These are phyloP conservation scores for Bathynomus jamesi DNA, from an alignment of 1,140 invertebrate species.

Conservation along the genomic window DNA sequence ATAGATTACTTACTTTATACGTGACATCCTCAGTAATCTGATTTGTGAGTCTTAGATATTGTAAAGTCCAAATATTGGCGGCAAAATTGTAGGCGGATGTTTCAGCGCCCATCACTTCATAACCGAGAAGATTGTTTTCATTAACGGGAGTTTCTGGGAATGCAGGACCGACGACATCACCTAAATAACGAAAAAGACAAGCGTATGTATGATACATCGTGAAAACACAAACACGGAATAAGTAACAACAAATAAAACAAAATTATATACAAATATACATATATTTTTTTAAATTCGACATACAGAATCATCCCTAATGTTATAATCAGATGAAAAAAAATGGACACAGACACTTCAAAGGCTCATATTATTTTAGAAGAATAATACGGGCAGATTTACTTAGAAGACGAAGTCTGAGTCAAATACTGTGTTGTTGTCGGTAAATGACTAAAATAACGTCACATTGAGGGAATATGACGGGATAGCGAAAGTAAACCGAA, in stretches of 20 bases:
- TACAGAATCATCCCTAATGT: too few species aligned
- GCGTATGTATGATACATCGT: neutral
- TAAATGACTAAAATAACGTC: too few species aligned
- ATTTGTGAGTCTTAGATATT: slow-evolving; percentile 45
- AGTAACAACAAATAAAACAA: neutral
- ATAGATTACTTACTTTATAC: slow-evolving; percentile 20
- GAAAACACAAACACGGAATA: neutral
- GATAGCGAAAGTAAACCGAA: too few species aligned
- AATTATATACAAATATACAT: neutral
- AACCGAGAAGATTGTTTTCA: slow-evolving; percentile 40
- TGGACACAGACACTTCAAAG: too few species aligned
- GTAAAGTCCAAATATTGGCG: slow-evolving; percentile 51
- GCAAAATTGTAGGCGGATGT: slow-evolving; percentile 54
- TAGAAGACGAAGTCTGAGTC: too few species aligned
- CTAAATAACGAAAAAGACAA: slow-evolving; percentile 34
- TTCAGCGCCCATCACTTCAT: slow-evolving; percentile 41
- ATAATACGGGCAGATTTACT: too few species aligned
- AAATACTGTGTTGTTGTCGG: too few species aligned
- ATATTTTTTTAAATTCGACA: slow-evolving; percentile 37
- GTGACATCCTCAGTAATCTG: slow-evolving; percentile 22
- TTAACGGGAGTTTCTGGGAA: slow-evolving; percentile 50
- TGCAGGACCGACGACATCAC: slow-evolving; percentile 53
- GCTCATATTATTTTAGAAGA: too few species aligned
- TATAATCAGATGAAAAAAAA: too few species aligned
- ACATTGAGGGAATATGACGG: too few species aligned